Percentiles rank a stretch among this genome's conserved stretches.
Conservation (phyloP, 2,113 vertebrate species). For the Actenoides lindsayi region DNA sequence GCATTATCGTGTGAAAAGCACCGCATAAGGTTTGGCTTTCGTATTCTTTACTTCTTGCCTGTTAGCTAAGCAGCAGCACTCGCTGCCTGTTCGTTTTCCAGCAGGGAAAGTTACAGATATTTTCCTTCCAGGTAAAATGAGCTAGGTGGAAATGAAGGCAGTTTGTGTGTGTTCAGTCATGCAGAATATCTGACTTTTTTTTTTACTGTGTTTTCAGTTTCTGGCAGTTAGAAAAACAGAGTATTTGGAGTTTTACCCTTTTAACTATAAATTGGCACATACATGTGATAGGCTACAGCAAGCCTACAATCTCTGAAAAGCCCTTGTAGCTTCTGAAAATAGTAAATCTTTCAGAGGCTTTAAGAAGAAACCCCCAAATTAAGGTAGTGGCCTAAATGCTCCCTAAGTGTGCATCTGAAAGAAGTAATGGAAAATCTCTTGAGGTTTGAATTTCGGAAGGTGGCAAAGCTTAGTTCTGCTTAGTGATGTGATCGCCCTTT, state of each 20-base stretch:
- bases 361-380: neutral
- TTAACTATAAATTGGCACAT: neutral
- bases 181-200: constrained; percentile 28
- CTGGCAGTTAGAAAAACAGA: constrained; percentile 17
- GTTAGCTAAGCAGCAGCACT: neutral
- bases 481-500: neutral
- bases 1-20: neutral
- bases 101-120: constrained; percentile 62
- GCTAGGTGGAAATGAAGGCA: constrained; percentile 32
- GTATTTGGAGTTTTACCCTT: constrained; percentile 12
- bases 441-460: constrained; percentile 3
- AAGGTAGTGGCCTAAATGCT: neutral
- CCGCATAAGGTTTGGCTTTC: neutral
- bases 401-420: neutral
- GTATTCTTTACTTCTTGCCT: neutral
- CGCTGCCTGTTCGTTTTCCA: constrained; percentile 51
- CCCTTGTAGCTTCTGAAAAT: neutral
- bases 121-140: constrained; percentile 61
- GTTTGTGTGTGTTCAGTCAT: constrained; percentile 12
- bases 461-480: constrained; percentile 7
- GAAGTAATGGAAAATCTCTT: neutral
- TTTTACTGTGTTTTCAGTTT: constrained; percentile 19
- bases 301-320: neutral
- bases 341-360: neutral
- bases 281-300: neutral